phyloP scores from a whole-genome alignment of 2,113 vertebrate species.

The Hypocryptadius cinnamomeus region DNA sequence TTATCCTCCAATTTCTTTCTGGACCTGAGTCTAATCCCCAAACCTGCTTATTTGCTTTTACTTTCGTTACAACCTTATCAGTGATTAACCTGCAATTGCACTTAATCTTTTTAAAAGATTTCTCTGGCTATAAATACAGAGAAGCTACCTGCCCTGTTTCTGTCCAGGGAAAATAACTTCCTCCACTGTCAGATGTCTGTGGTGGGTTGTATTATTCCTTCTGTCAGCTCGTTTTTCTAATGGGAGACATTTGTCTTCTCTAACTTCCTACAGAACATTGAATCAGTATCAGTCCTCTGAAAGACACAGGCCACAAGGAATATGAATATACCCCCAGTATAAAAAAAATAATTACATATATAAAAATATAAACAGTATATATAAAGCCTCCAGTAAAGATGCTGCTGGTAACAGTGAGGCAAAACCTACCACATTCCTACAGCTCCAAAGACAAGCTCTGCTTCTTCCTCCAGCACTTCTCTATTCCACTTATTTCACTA shows the following conservation, averaged over 20 bases:
- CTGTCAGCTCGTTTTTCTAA: background rate
- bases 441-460: background rate
- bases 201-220: background rate
- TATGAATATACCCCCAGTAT: background rate
- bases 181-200: background rate
- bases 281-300: background rate
- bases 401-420: background rate
- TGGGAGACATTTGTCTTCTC: background rate
- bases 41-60: constrained; percentile 37
- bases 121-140: background rate
- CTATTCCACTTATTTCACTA: background rate
- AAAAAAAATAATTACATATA: background rate
- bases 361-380: background rate
- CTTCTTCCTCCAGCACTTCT: background rate
- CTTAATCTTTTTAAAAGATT: constrained; percentile 48
- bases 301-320: background rate
- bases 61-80: constrained; percentile 9
- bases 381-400: background rate
- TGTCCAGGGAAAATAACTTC: background rate
- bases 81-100: constrained; percentile 39
- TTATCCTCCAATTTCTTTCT: background rate
- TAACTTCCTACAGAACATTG: background rate
- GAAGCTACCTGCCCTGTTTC: background rate
- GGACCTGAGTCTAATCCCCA: background rate
- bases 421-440: background rate